Base-by-base conservation (phyloP, 2,888 invertebrate genomes). In the Hirudinaria manillensis region DNA sequence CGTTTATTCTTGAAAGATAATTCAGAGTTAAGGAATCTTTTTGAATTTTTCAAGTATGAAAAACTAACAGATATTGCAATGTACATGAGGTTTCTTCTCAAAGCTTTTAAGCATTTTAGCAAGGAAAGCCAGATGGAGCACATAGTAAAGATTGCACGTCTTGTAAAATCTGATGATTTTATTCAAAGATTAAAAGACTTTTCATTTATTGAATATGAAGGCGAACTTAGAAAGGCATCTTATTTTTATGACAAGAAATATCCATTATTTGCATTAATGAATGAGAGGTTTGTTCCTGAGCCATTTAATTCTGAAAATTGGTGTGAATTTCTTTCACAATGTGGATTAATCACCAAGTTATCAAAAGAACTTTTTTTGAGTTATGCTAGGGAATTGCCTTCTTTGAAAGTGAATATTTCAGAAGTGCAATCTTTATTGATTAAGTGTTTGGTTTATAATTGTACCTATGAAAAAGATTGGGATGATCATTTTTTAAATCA, bases 201-300 rank as follows among this genome's bases (percentile, higher is more conserved):
- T 45, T 45, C 45, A 16, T 45, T 45, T 45, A 45, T 45, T 45
- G 45, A 45, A 7, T 10, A 45, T 16, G 16, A 45, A 16, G 45
- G 45, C 1, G 29, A 61, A 16, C 61, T 61, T 1, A 24, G 29
- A 29, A 61, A 24, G 34, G 36, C 68, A 36, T 68, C 68, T 29
- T n/a, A 68, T 32, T 68, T 68, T 68, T 68, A 68, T 36, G 36
- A n/a, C 32, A 19, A 68, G 32, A 29, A 68, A 16, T 6, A 36
- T 2, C 36, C 13, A n/a, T 36, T 68, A 34, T 68, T 68, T 34
- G 32, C 2, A 3, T 32, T 68, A 32, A 68, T 68, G 68, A 19
- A 68, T 13, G 32, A 29, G 32, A 3, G 32, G 10, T 68, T 68
- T 68, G 4, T 36, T 36, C 32, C 34, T 36, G n/a, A n/a, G n/a